phyloP scores from a whole-genome alignment of 1,140 invertebrate genomes.

The Idris sp. region DNA sequence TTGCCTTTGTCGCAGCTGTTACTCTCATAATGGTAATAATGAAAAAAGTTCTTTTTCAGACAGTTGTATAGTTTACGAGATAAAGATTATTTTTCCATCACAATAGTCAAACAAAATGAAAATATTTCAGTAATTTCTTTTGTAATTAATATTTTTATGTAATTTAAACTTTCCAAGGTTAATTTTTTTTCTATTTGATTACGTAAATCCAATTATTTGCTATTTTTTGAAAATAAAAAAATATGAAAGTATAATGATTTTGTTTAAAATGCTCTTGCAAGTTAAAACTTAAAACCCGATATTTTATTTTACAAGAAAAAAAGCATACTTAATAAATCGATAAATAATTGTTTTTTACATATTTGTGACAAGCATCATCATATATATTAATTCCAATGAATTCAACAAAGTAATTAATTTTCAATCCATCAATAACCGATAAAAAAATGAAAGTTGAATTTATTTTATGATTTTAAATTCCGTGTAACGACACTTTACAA shows the following conservation, averaged over 20 bases:
- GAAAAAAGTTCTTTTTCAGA: no score
- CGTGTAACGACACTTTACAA: not conserved
- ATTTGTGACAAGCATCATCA: not conserved
- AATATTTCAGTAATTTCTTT: slow-evolving; percentile 13
- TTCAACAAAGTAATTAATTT: slow-evolving; percentile 11
- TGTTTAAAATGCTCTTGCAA: no score
- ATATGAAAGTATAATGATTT: no score
- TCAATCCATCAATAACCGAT: not conserved
- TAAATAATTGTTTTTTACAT: slow-evolving; percentile 8
- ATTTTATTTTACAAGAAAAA: no score
- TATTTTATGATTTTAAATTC: slow-evolving; percentile 4
- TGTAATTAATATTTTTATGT: slow-evolving; percentile 23
- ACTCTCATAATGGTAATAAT: no score
- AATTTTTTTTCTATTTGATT: slow-evolving; percentile 4
- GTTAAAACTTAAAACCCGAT: no score
- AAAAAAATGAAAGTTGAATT: not conserved
- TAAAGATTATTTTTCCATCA: slow-evolving; percentile 16
- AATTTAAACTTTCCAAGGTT: slow-evolving; percentile 12
- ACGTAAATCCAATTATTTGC: no score
- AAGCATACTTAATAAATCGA: no score
- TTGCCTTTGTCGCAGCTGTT: no score
- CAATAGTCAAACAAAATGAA: not conserved
- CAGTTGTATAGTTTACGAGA: slow-evolving; percentile 1
- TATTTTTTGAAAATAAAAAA: no score
- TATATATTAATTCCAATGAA: not conserved